These are phyloP conservation scores for Dreissena rostriformis DNA, from an alignment of 1,140 invertebrate genomes.

Conservation along the genomic window DNA sequence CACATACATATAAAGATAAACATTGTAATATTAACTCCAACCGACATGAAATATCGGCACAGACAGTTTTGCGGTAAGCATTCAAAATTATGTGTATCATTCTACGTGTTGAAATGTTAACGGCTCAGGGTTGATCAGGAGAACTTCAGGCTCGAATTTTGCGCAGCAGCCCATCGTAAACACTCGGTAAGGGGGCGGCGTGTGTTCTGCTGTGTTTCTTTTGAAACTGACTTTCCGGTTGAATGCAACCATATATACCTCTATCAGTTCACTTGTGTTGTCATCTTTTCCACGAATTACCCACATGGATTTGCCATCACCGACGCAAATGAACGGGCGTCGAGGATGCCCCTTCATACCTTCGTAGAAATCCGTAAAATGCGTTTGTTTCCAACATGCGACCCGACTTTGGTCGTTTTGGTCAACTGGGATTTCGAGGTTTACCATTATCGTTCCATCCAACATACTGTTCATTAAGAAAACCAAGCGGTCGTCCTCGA, in stretches of 20 bases:
- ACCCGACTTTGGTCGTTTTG: not conserved
- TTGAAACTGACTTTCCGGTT: too few relatives aligned
- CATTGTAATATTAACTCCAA: too few relatives aligned
- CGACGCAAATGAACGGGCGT: not conserved
- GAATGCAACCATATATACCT: conserved; percentile 10
- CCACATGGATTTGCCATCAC: conserved; percentile 24
- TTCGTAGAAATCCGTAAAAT: conserved; percentile 2
- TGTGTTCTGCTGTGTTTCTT: conserved; percentile 1
- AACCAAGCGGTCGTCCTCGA: not conserved
- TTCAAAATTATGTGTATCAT: not conserved
- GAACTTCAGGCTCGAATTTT: not conserved
- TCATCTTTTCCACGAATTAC: conserved; percentile 26
- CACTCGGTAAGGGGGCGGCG: conserved; percentile 11
- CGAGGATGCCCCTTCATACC: not conserved
- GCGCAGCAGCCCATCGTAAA: conserved; percentile 12
- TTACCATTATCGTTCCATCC: not conserved
- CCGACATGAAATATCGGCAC: too few relatives aligned
- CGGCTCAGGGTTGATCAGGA: not conserved
- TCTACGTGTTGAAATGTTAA: conserved; percentile 8
- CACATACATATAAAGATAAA: too few relatives aligned
- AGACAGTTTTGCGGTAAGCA: too few relatives aligned
- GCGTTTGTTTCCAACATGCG: not conserved
- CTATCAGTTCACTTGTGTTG: conserved; percentile 3
- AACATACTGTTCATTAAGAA: not conserved
- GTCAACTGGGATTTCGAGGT: not conserved